phyloP scores from a whole-genome alignment of 64 coral and sea anemone genomes.

The Stichodactyla helianthus region DNA sequence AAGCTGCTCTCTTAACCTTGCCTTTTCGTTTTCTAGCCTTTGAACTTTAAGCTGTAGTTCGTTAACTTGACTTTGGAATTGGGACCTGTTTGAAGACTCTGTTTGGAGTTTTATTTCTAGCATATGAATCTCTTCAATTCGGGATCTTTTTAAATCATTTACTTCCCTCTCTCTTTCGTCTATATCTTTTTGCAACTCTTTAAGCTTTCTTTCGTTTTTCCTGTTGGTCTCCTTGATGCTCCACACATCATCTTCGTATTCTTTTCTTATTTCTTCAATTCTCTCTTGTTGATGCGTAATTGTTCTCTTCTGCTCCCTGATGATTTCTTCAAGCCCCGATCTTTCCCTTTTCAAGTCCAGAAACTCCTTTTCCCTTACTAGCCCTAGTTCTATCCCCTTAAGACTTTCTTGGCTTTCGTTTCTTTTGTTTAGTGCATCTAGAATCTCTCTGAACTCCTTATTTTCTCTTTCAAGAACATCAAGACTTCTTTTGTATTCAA shows the following conservation, averaged over 20 bases:
- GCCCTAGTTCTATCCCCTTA: slow-evolving; percentile 49
- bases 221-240: slow-evolving; percentile 66
- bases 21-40: slow-evolving; percentile 61
- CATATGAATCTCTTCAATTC: slow-evolving; percentile 57
- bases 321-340: slow-evolving; percentile 33
- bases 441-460: slow-evolving; percentile 79
- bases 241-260: slow-evolving; percentile 56
- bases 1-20: slow-evolving; percentile 42
- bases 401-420: slow-evolving; percentile 46
- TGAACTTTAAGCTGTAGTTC: slow-evolving; percentile 66
- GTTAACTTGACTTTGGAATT: slow-evolving; percentile 59
- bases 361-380: slow-evolving; percentile 57
- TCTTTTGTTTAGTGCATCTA: slow-evolving; percentile 61
- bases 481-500: slow-evolving; percentile 60
- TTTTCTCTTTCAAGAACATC: slow-evolving; percentile 73
- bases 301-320: slow-evolving; percentile 66
- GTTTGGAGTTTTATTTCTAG: slow-evolving; percentile 60
- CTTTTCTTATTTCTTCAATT: slow-evolving; percentile 76
- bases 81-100: slow-evolving; percentile 46
- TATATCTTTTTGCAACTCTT: slow-evolving; percentile 45
- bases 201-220: slow-evolving; percentile 62
- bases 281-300: slow-evolving; percentile 70
- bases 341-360: slow-evolving; percentile 69
- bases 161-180: slow-evolving; percentile 66
- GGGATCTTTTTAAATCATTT: slow-evolving; percentile 42